These are phyloP conservation scores for Serilophus lunatus DNA, from an alignment of 2,113 vertebrate genomes.

Conservation along the genomic window DNA sequence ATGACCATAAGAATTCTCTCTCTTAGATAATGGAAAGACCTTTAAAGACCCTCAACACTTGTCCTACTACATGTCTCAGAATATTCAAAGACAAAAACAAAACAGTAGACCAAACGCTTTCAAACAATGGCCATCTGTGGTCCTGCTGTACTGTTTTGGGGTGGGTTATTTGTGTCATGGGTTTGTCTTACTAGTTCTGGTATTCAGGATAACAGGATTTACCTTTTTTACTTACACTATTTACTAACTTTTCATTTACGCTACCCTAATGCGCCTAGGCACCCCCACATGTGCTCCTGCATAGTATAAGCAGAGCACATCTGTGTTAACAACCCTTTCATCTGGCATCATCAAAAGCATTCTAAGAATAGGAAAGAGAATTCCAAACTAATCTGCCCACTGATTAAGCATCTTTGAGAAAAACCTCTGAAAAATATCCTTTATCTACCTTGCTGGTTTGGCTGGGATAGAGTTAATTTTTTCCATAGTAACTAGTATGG, in stretches of 20 bases:
- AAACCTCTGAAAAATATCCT: neutral
- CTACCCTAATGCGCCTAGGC: neutral
- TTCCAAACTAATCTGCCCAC: neutral
- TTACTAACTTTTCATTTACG: too few species aligned
- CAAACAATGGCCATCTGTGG: neutral
- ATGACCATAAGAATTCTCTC: neutral
- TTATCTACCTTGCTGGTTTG: neutral
- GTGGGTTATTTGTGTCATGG: neutral
- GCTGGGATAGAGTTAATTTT: neutral
- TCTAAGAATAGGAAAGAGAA: neutral
- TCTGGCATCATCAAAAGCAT: neutral
- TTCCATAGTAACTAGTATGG: neutral
- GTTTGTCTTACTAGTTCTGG: neutral
- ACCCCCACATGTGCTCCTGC: neutral
- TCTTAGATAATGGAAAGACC: neutral
- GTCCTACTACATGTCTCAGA: neutral
- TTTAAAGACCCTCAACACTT: neutral
- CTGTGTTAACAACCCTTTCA: neutral
- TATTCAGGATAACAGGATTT: neutral
- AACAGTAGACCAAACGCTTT: neutral
- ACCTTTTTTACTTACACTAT: neutral
- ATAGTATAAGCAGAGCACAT: neutral
- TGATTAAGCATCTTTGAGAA: neutral
- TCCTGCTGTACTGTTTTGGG: neutral
- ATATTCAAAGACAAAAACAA: neutral